Base-by-base conservation (phyloP, 2,113 vertebrate genomes). In the Pampusana beccarii region DNA sequence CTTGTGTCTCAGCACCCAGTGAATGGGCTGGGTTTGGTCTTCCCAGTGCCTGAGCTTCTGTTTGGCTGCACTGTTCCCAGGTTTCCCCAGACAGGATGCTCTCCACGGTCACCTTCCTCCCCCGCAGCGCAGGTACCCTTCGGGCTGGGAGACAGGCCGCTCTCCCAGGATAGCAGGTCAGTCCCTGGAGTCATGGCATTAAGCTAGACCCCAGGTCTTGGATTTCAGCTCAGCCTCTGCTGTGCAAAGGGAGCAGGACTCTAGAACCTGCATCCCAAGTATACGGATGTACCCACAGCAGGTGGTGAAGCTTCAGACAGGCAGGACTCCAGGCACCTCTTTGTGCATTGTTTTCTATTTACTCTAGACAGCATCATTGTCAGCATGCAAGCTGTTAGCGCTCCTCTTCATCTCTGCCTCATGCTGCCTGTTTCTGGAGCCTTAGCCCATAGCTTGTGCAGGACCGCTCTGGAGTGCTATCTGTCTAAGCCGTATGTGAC, bases 41-140 rank as follows among this genome's bases (percentile, higher is more conserved):
- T 93, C 36, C 34, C n/a, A 40, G 64, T 2, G 5, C 36, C 28
- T 62, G 50, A 78, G 25, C 31, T 89, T 78, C 51, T 74, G 36
- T 46, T 66, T 78, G 46, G 12, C 75, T 14, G 0, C 33, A 5
- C n/a, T 70, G 21, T 69, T 46, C 9, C 15, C 31, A 65, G 10
- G 19, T 60, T 83, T 83, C 31, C 38, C 24, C 28, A 24, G 13
- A 14, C 4, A 38, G 13, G 34, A 42, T 29, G 10, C 9, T 23
- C 6, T 72, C 40, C 56, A 25, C 16, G 1, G 1, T 10, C 16
- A 34, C 38, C 26, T 78, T 93, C 31, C 15, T 90, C 4, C n/a
- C 23, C 3, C 2, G 11, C 15, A 28, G 9, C 0, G 0, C 2
- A 4, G 20, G 1, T 51, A 14, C 5, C 57, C 44, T 54, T 70